Evolutionary conservation across 2,888 invertebrate genomes (phyloP), one percentile per base, ranked within the genome.

Genomic region (Scaptomyza polygonia): DNA sequence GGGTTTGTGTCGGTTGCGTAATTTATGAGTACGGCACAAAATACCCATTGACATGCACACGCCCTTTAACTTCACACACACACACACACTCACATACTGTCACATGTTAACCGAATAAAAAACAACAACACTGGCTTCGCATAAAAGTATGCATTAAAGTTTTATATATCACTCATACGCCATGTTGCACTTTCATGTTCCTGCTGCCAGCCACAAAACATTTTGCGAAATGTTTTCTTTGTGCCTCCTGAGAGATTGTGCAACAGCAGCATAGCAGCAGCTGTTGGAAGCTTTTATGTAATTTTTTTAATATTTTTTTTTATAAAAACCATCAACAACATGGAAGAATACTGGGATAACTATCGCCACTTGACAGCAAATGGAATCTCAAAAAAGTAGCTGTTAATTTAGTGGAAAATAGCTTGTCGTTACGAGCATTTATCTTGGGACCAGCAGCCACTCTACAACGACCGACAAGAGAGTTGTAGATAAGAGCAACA

Each of bases 371-470:
- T 71, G 78, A 67, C 70, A 55, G 68, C 53, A 65, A 84, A 72
- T 67, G 67, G 59, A 73, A 83, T 77, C 76, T 69, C 73, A 68
- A 58, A 57, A 66, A 67, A 67, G 61, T 34, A 58, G 57, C 71
- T 72, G 71, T 81, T 83, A 80, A 86, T 83, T 77, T 83, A 79
- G 67, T 83, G 83, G 84, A 83, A 86, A 83, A 86, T 74, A 52
- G 64, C 64, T 69, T 72, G 76, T 67, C 73, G 65, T 52, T 69
- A 76, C 18, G 61, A 67, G 49, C 64, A 71, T 49, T 71, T 74
- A 73, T 61, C 74, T 58, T 18, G 47, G 45, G 49, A 27, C 59
- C 14, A 55, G 18, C 75, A 70, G 70, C 30, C 55, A 43, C 11
- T 51, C 25, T 27, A 11, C n/a, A 12, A 4, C 47, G 25, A 21